phyloP scores from a whole-genome alignment of 2,888 invertebrate genomes.

The Cylindroiulus punctatus region DNA sequence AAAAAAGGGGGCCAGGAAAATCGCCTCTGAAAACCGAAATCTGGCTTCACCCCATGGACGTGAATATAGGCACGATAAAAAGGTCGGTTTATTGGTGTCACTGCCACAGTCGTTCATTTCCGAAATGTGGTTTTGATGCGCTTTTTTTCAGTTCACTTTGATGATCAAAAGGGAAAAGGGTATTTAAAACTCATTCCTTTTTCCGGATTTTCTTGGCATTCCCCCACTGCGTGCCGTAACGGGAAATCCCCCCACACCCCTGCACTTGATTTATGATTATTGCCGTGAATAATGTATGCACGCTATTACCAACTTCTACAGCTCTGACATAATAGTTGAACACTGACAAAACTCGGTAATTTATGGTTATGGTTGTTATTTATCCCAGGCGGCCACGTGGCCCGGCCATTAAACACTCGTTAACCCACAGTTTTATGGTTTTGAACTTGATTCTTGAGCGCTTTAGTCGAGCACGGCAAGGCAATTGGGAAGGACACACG shows the following conservation, averaged over 20 bases:
- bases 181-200: not conserved
- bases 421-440: constrained; percentile 58
- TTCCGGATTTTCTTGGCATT: not conserved
- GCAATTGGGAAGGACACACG: constrained; percentile 23
- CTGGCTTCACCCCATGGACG: not conserved
- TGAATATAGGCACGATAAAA: not conserved
- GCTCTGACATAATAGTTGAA: constrained; percentile 58
- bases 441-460: constrained; percentile 54
- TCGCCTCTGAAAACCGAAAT: not conserved
- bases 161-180: not conserved
- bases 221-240: not conserved
- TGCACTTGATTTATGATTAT: constrained; percentile 59
- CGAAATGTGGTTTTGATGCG: constrained; percentile 5
- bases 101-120: not conserved
- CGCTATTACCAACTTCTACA: constrained; percentile 53
- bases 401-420: constrained; percentile 58
- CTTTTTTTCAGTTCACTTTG: not conserved
- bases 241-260: not conserved
- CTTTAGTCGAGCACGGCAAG: constrained; percentile 31
- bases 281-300: constrained; percentile 59
- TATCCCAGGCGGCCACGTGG: constrained; percentile 58
- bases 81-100: not conserved
- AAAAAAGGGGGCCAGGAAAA: not conserved
- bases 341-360: constrained; percentile 59
- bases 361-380: constrained; percentile 59